Conservation (phyloP, 1,140 invertebrate genomes). For the Heliothis subflexa region DNA sequence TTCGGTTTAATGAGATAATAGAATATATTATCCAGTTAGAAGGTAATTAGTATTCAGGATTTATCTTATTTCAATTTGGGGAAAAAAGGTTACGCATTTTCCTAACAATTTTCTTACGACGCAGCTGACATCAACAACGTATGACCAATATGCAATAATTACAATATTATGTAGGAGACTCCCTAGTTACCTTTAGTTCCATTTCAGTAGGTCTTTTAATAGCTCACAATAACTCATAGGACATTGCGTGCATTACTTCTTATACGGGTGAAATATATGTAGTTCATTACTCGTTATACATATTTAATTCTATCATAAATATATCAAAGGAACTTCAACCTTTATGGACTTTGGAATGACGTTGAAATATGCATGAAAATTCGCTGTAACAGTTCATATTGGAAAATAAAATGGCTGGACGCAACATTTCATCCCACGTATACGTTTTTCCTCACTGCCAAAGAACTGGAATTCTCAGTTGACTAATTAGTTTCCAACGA, state of each 20-base stretch:
- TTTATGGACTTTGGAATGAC: background rate
- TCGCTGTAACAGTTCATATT: background rate
- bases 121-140: background rate
- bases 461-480: background rate
- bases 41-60: constrained; percentile 37
- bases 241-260: background rate
- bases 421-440: background rate
- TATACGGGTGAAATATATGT: background rate
- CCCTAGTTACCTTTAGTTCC: background rate
- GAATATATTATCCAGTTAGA: constrained; percentile 42
- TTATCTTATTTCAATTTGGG: background rate
- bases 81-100: constrained; percentile 1
- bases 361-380: background rate
- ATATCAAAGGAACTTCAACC: background rate
- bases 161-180: background rate
- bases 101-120: background rate
- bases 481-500: background rate
- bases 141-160: background rate
- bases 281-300: background rate
- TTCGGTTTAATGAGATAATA: constrained; percentile 39
- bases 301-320: constrained; percentile 6
- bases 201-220: background rate
- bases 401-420: background rate
- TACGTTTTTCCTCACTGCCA: background rate
- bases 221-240: background rate